Conservation (phyloP, 1,140 invertebrate genomes). For the Brachionus paranguensis region DNA sequence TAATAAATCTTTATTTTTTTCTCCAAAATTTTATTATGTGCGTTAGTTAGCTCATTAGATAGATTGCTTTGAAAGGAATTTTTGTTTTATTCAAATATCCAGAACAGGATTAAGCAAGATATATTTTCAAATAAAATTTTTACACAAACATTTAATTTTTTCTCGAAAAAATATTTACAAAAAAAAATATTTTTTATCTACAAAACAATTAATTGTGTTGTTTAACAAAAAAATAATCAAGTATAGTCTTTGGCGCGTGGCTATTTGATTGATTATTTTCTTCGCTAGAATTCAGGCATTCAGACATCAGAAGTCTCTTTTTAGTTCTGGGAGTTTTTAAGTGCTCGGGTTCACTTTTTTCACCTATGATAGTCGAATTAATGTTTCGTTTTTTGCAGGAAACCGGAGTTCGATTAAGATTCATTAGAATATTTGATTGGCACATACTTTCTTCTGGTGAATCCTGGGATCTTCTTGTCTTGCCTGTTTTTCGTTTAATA, state of each 20-base stretch:
- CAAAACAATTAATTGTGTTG: background rate
- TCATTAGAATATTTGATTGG: background rate
- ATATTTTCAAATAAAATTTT: background rate
- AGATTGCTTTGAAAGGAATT: too few species aligned
- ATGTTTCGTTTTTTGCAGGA: conserved; percentile 5
- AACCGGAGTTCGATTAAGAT: background rate
- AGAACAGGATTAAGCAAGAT: background rate
- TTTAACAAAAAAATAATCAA: conserved; percentile 10
- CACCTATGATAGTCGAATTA: background rate
- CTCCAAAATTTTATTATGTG: background rate
- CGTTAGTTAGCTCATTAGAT: too few species aligned
- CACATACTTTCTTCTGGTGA: background rate
- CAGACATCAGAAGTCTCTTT: background rate
- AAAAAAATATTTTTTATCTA: background rate
- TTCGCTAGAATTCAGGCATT: background rate
- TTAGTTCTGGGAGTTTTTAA: background rate
- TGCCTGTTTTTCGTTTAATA: background rate
- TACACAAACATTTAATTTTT: background rate
- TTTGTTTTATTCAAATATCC: too few species aligned
- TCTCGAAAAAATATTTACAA: background rate
- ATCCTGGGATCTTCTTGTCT: background rate
- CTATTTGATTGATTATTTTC: background rate
- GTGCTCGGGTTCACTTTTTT: background rate
- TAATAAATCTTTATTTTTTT: background rate
- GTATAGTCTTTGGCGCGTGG: background rate